Evolutionary conservation across 1,140 invertebrate genomes (phyloP).

Genomic region (Meloidogyne exigua): DNA sequence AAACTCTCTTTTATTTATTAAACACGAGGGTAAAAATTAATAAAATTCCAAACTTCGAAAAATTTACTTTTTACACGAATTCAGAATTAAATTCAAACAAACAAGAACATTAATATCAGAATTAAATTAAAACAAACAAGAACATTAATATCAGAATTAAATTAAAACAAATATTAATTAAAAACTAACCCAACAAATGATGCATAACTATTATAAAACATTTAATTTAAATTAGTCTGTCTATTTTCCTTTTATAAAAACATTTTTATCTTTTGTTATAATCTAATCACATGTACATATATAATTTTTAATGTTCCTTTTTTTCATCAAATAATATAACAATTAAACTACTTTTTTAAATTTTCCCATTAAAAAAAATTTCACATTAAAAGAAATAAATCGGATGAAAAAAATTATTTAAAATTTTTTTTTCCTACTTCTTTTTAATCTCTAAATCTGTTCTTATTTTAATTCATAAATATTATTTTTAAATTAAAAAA

Average conservation of each 20-base stretch:
- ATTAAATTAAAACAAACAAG: neutral
- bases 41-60: neutral
- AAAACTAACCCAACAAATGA: no score
- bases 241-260: neutral
- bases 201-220: no score
- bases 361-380: neutral
- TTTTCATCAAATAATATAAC: constrained; percentile 2
- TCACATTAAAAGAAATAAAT: neutral
- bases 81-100: neutral
- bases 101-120: neutral
- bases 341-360: neutral
- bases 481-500: no score
- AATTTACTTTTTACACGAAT: neutral
- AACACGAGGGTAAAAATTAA: neutral
- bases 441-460: neutral
- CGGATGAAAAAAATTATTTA: constrained; percentile 1
- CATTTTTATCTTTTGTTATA: neutral
- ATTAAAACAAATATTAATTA: neutral
- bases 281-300: constrained; percentile 5
- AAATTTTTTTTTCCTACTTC: neutral
- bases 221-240: neutral
- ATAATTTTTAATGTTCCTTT: constrained; percentile 4
- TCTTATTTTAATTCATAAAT: neutral
- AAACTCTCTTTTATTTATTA: neutral
- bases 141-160: neutral